These are phyloP conservation scores for Panonychus citri DNA, from an alignment of 1,140 invertebrate genomes.

Conservation along the genomic window DNA sequence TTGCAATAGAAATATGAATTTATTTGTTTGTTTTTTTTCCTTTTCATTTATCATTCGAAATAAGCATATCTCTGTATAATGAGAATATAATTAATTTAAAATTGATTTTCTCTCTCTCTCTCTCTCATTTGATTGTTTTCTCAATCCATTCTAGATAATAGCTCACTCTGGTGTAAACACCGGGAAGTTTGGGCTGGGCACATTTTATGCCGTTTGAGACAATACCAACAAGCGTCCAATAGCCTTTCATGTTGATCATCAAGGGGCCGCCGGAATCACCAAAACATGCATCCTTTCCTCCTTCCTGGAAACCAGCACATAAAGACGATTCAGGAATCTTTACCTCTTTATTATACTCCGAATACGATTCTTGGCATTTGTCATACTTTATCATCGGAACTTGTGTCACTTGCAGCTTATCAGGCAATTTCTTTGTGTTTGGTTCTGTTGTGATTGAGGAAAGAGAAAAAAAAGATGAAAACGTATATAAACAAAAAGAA, in stretches of 20 bases:
- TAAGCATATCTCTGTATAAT: too few relatives aligned
- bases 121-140: background rate
- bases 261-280: conserved; percentile 17
- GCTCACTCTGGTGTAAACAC: background rate
- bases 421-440: conserved; percentile 46
- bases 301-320: conserved; percentile 74
- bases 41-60: too few relatives aligned
- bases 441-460: too few relatives aligned
- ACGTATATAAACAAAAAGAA: too few relatives aligned
- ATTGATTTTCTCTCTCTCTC: too few relatives aligned
- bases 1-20: too few relatives aligned
- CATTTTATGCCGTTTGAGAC: conserved; percentile 28
- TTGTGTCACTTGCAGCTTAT: conserved; percentile 62
- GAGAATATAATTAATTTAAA: too few relatives aligned
- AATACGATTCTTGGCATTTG: conserved; percentile 76
- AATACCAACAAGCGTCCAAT: conserved; percentile 30
- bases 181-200: background rate
- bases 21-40: too few relatives aligned
- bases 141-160: conserved; percentile 2
- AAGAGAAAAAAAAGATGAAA: too few relatives aligned
- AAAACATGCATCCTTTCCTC: conserved; percentile 76
- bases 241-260: conserved; percentile 21
- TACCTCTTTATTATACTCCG: conserved; percentile 56
- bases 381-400: conserved; percentile 70
- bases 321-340: conserved; percentile 59